phyloP scores from a whole-genome alignment of 2,113 vertebrate species.

The Grammatotria lemairii region DNA sequence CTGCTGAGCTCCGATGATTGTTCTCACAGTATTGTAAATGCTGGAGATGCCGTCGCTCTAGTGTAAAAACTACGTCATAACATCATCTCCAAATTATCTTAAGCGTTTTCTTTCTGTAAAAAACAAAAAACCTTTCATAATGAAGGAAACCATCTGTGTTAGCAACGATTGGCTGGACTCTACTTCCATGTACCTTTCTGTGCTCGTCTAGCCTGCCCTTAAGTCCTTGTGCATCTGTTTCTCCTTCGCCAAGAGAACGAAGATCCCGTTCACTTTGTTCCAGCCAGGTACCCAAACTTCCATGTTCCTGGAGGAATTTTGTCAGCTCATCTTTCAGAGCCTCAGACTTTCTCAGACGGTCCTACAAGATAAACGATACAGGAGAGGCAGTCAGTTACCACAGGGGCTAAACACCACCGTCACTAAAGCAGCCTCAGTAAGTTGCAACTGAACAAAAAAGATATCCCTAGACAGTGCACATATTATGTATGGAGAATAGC shows the following conservation, averaged over 20 bases:
- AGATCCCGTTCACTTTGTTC: constrained; percentile 81
- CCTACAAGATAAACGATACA: constrained; percentile 39
- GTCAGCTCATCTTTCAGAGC: constrained; percentile 81
- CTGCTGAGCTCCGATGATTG: neutral
- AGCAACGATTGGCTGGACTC: neutral
- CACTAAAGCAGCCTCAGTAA: fast-evolving
- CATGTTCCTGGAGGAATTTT: constrained; percentile 87
- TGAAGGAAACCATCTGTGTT: fast-evolving
- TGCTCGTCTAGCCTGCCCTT: constrained; percentile 67
- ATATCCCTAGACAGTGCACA: fast-evolving
- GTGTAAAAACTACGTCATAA: neutral
- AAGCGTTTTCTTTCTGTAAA: neutral
- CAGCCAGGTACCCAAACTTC: constrained; percentile 82
- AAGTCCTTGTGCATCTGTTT: constrained; percentile 66
- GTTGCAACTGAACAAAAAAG: neutral
- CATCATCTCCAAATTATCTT: neutral
- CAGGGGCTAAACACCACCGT: neutral
- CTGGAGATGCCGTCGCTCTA: neutral
- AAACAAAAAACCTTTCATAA: neutral
- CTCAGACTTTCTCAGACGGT: constrained; percentile 77
- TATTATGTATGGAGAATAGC: neutral
- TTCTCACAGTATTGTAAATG: neutral
- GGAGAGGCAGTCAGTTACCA: neutral
- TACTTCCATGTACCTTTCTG: constrained; percentile 59
- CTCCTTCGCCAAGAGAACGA: constrained; percentile 67